A percentile compares a stretch with the other conserved stretches of the same genome.
Conservation (phyloP, 2,113 vertebrate genomes). For the Ctenomys sociabilis region DNA sequence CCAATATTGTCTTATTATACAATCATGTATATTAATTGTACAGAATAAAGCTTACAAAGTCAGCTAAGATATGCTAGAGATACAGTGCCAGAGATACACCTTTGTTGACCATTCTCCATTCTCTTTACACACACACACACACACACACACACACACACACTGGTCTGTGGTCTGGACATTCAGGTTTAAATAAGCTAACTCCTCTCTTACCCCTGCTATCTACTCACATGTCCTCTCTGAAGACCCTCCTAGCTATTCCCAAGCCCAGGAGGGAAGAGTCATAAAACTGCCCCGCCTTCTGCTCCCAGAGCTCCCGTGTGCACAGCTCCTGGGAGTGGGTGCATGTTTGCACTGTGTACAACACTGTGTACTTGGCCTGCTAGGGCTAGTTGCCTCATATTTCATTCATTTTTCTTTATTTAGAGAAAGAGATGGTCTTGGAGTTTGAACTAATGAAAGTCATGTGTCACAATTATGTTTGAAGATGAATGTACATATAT, state of each 20-base stretch:
- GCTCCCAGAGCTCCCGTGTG: too few species aligned
- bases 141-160: not conserved
- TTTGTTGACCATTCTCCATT: not conserved
- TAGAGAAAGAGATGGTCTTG: not conserved
- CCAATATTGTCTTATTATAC: not conserved
- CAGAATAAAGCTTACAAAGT: not conserved
- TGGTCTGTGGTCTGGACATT: not conserved
- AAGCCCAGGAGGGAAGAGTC: not conserved
- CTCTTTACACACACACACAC: not conserved
- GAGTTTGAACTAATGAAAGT: not conserved
- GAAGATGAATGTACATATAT: too few species aligned
- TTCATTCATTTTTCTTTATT: not conserved
- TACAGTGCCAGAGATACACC: not conserved
- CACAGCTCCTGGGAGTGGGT: too few species aligned
- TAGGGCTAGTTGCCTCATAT: not conserved
- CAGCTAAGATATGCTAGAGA: not conserved
- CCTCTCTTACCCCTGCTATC: not conserved
- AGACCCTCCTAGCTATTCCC: accelerated
- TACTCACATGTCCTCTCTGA: not conserved
- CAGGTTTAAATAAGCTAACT: not conserved
- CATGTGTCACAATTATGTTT: not conserved
- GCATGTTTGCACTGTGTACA: too few species aligned
- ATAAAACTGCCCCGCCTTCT: too few species aligned
- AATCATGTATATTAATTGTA: not conserved
- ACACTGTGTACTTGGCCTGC: not conserved